Evolutionary conservation across 2,888 invertebrate species (phyloP), one percentile per base, ranked within the genome.

Genomic region (Onchidella celtica): DNA sequence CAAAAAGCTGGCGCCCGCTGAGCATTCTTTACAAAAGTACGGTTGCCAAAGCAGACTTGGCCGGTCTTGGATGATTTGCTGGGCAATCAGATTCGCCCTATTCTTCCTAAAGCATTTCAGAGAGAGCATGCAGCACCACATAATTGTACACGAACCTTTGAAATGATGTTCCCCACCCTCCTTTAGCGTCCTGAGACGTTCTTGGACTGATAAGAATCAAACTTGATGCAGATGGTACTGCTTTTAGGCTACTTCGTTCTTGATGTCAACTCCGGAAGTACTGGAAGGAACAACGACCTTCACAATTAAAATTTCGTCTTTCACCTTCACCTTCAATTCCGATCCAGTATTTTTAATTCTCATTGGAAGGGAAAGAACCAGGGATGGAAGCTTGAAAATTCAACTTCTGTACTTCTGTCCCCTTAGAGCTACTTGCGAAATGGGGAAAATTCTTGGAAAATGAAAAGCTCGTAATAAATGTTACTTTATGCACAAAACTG

Each of bases 241-340:
- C 6, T 47, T 47, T 47, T 11, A 47, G 9, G 47, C 47, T 47
- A 17, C 9, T 17, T 17, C 6, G 47, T 6, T 47, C 6, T 17
- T 47, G 47, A 47, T 47, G 47, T 47, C 47, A 59, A 59, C 59
- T 59, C 59, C 59, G 59, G 59, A 59, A 59, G n/a, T 59, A n/a
- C 59, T n/a, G 3, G 9, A 6, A 6, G 24, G 24, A 11, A n/a
- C 59, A 59, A 59, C 24, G 59, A 59, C 59, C 59, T 59, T 59
- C 24, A n/a, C n/a, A n/a, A n/a, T n/a, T n/a, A n/a, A 59, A 59
- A 59, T 59, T 24, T 59, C 47, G 24, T 59, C 17, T 59, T 59
- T 59, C 24, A 59, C 59, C 59, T 59, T 59, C 59, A 59, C 59
- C 59, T 59, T 59, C n/a, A n/a, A 59, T 47, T 47, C 47, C 47